These are phyloP conservation scores for Cheilosia grossa DNA, from an alignment of 2,888 invertebrate species.

Conservation along the genomic window DNA sequence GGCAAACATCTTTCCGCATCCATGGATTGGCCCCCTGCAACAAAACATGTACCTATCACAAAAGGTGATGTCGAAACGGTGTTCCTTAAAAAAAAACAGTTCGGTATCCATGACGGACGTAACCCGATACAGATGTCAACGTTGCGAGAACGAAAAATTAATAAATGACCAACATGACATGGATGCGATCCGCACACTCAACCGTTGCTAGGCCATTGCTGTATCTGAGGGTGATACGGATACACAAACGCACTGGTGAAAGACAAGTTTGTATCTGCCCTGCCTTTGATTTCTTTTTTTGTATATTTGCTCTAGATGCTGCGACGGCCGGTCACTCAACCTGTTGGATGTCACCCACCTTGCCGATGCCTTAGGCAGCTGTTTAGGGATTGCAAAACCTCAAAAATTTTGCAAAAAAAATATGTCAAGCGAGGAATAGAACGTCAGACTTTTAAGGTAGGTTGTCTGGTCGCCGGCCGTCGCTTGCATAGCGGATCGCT, in stretches of 20 bases:
- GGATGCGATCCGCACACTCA: conserved; percentile 12
- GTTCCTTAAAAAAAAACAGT: background rate
- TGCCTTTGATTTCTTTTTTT: conserved; percentile 6
- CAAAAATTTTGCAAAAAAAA: background rate
- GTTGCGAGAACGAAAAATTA: background rate
- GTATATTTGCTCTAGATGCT: background rate
- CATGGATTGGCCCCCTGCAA: background rate
- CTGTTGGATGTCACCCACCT: conserved; percentile 51
- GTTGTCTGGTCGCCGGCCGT: conserved; percentile 27
- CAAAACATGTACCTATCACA: background rate
- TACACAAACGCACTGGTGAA: background rate
- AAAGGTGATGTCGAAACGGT: conserved; percentile 1
- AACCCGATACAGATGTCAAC: conserved; percentile 37
- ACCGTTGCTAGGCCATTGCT: conserved; percentile 7
- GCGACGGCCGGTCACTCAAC: conserved; percentile 48
- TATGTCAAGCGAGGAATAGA: background rate
- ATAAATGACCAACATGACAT: conserved; percentile 22
- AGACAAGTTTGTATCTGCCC: conserved; percentile 17
- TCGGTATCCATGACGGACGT: conserved; percentile 44
- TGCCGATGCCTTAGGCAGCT: conserved; percentile 22
- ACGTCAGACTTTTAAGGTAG: background rate
- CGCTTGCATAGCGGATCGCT: conserved; percentile 31
- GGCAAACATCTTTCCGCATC: conserved; percentile 13
- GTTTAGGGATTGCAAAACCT: background rate
- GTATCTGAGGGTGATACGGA: background rate